Evolutionary conservation across 2,113 vertebrate genomes (phyloP).

Genomic region (Dascyllus trimaculatus): DNA sequence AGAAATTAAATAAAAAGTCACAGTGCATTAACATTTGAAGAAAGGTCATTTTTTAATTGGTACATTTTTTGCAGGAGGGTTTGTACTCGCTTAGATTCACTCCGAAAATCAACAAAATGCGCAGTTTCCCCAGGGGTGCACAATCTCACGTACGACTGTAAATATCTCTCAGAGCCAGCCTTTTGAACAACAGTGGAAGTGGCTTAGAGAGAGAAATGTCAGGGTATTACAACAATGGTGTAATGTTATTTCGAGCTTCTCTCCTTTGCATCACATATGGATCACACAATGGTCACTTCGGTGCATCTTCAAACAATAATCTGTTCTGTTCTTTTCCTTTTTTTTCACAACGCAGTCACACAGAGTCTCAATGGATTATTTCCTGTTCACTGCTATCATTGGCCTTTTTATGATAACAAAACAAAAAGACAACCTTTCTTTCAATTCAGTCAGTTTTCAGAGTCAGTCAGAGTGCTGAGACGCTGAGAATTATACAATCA

Average conservation of each 20-base stretch:
- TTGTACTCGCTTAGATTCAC: too few relatives aligned
- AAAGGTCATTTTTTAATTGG: too few relatives aligned
- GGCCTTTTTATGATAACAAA: slow-evolving; percentile 36
- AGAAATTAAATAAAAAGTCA: too few relatives aligned
- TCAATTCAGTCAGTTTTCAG: slow-evolving; percentile 23
- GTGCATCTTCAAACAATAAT: slow-evolving; percentile 38
- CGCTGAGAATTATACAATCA: slow-evolving; percentile 44
- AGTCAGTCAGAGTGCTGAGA: slow-evolving; percentile 12
- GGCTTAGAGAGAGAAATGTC: slow-evolving; percentile 13
- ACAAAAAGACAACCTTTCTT: slow-evolving; percentile 51
- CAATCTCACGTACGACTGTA: too few relatives aligned
- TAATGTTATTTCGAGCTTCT: slow-evolving; percentile 3
- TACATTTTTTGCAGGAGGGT: too few relatives aligned
- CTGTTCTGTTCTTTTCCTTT: not conserved
- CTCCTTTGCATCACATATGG: slow-evolving; percentile 17
- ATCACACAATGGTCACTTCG: slow-evolving; percentile 31
- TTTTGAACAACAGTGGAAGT: too few relatives aligned
- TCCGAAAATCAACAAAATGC: too few relatives aligned
- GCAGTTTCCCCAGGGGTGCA: too few relatives aligned
- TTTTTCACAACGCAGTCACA: not conserved
- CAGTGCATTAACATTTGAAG: too few relatives aligned
- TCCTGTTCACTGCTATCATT: slow-evolving; percentile 27
- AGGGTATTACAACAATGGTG: slow-evolving; percentile 3
- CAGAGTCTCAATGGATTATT: slow-evolving; percentile 33
- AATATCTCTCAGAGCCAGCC: too few relatives aligned